Base-by-base conservation (phyloP, 1,140 invertebrate species). In the Drosophila biarmipes region DNA sequence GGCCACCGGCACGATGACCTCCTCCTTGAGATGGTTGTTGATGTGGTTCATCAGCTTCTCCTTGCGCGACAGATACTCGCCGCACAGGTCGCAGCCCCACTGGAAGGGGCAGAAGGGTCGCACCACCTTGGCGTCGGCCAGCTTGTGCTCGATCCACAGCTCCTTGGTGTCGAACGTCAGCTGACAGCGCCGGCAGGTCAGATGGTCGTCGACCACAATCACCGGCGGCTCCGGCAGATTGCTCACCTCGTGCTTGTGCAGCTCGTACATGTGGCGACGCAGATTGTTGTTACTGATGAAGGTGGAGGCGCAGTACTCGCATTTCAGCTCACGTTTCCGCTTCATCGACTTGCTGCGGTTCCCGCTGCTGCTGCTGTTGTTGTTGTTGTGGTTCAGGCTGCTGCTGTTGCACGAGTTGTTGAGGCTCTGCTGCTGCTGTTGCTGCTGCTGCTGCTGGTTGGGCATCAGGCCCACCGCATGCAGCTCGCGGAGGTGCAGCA, bases 41-140 rank as follows among this genome's bases (percentile, higher is more conserved):
- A 92, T 91, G 63, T 92, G 91, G 54, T 91, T 90, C 58, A 92
- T 81, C 4, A 92, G 73, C 69, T 92, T 90, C 74, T 92, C 91
- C 54, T 91, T 92, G 40, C 91, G 82, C 57, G 91, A 91, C 52
- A 92, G 71, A 56, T 91, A 90, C 43, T 90, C 91, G 42, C 90
- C 90, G 57, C 91, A 92, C 40, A 92, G 56, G 38, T 92, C 91
- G 71, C 91, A 92, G 54, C 87, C 87, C 91, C 91, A 92, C 43
- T 92, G 91, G 64, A 91, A 92, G 54, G 91, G 90, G 27, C 90
- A 90, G 24, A 80, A 89, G 7, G 90, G 90, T 58, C 87, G 90
- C 40, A 80, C 86, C 7, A 85, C 87, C 38, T 86, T 82, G 0
- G 90, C 91, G 64, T 92, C 90, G 11, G 64, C 64, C 29, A 92